Percentiles rank a stretch among this genome's conserved stretches.
These are phyloP conservation scores for Lynx canadensis DNA, from an alignment of 2,113 vertebrate genomes.

Conservation along the genomic window DNA sequence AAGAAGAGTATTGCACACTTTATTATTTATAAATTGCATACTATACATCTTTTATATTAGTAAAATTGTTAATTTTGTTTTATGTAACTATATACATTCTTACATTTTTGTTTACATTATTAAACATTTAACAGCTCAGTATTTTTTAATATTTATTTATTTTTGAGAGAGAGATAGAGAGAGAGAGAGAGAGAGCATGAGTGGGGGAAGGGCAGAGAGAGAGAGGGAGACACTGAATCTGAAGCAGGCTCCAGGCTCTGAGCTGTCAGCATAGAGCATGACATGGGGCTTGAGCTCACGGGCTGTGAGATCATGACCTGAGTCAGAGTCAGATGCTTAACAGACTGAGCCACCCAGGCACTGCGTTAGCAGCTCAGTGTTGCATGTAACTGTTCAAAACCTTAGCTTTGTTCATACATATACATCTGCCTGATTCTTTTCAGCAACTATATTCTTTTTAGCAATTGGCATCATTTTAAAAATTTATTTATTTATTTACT, in stretches of 20 bases:
- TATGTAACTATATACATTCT: not conserved
- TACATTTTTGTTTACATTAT: not conserved
- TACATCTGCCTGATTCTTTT: not conserved
- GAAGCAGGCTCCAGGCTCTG: too few species aligned
- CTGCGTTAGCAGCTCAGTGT: not conserved
- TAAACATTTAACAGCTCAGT: not conserved
- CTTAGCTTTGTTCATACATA: not conserved
- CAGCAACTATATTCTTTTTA: not conserved
- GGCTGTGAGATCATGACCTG: too few species aligned
- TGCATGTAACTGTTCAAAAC: not conserved
- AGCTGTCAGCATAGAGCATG: too few species aligned
- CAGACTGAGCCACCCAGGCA: too few species aligned
- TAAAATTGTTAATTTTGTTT: not conserved
- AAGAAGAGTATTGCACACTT: not conserved
- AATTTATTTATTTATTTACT: too few species aligned
- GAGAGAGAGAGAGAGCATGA: too few species aligned
- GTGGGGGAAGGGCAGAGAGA: too few species aligned
- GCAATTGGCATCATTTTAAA: not conserved
- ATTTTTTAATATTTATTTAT: not conserved
- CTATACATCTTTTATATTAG: not conserved
- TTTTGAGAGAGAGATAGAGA: too few species aligned
- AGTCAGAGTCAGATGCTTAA: too few species aligned
- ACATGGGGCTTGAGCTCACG: too few species aligned
- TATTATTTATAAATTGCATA: not conserved
- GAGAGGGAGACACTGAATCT: too few species aligned